phyloP scores from a whole-genome alignment of 92 coral and sea anemone species.

The Phenganax stokvisi region DNA sequence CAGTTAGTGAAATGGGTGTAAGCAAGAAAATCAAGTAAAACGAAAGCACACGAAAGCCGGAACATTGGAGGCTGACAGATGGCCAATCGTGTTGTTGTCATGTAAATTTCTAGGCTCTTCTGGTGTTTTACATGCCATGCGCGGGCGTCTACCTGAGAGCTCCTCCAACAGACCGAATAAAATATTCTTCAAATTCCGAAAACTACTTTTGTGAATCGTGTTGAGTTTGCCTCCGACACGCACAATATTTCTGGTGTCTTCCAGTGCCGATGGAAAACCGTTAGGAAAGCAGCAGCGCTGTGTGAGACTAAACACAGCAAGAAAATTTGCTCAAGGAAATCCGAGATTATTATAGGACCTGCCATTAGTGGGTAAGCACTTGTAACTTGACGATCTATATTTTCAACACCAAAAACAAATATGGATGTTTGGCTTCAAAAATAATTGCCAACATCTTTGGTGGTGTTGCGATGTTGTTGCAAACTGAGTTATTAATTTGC shows the following conservation, averaged over 20 bases:
- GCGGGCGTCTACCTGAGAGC: conserved; percentile 23
- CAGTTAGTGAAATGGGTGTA: background rate
- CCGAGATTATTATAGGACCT: conserved; percentile 23
- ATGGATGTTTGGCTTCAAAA: conserved; percentile 20
- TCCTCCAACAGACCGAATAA: conserved; percentile 28
- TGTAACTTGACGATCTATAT: conserved; percentile 37
- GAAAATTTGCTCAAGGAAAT: conserved; percentile 14
- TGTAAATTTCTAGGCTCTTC: background rate
- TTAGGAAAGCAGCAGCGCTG: conserved; percentile 20
- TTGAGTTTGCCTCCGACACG: conserved; percentile 30
- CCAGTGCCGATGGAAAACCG: conserved; percentile 13
- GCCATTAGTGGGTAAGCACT: conserved; percentile 19
- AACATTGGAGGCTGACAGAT: background rate
- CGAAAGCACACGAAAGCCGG: background rate
- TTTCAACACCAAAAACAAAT: conserved; percentile 15
- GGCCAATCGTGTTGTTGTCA: background rate
- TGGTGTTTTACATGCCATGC: background rate
- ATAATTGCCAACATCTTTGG: background rate
- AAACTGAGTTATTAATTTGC: background rate
- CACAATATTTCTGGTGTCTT: conserved; percentile 27
- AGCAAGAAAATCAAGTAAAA: background rate
- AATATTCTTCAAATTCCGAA: conserved; percentile 7
- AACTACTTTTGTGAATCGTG: background rate
- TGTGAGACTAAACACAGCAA: conserved; percentile 2
- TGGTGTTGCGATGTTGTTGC: conserved; percentile 16